A percentile compares a stretch with the other conserved stretches of the same genome.
These are phyloP conservation scores for Isichthys henryi DNA, from an alignment of 2,113 vertebrate genomes.

Conservation along the genomic window DNA sequence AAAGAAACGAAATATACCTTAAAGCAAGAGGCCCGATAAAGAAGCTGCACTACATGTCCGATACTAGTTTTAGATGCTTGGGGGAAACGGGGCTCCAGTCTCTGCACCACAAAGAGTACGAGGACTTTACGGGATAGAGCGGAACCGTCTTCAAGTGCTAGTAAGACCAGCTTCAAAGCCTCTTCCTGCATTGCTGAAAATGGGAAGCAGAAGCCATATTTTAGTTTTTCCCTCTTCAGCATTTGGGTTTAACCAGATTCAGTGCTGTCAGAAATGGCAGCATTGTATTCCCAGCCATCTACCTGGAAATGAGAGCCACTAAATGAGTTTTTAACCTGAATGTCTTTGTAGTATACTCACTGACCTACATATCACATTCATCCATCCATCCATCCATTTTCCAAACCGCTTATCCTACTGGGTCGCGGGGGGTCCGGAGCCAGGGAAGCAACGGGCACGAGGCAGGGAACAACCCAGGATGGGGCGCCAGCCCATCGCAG, in stretches of 20 bases:
- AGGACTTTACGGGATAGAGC: constrained; percentile 91
- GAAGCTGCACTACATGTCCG: constrained; percentile 94
- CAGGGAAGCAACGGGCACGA: too few species aligned
- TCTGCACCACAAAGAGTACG: constrained; percentile 96
- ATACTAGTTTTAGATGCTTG: constrained; percentile 98
- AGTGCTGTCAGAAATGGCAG: not conserved
- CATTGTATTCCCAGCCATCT: not conserved
- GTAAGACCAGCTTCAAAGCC: constrained; percentile 88
- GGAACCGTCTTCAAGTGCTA: constrained; percentile 92
- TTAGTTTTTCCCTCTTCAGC: not conserved
- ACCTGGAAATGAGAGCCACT: not conserved
- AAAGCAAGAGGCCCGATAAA: constrained; percentile 95
- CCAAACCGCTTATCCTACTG: too few species aligned
- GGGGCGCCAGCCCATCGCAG: too few species aligned
- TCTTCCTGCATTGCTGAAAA: constrained; percentile 93
- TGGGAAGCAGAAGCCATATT: constrained; percentile 3
- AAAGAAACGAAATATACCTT: constrained; percentile 63
- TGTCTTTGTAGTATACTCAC: not conserved
- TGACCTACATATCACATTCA: too few species aligned
- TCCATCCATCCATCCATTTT: too few species aligned
- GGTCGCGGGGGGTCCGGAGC: too few species aligned
- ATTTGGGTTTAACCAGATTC: not conserved
- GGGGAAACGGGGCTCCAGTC: constrained; percentile 90
- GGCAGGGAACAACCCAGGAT: too few species aligned
- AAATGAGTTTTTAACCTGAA: not conserved